These are phyloP conservation scores for Hephaestus fuliginosus DNA, from an alignment of 2,797 vertebrate genomes.

Conservation along the genomic window DNA sequence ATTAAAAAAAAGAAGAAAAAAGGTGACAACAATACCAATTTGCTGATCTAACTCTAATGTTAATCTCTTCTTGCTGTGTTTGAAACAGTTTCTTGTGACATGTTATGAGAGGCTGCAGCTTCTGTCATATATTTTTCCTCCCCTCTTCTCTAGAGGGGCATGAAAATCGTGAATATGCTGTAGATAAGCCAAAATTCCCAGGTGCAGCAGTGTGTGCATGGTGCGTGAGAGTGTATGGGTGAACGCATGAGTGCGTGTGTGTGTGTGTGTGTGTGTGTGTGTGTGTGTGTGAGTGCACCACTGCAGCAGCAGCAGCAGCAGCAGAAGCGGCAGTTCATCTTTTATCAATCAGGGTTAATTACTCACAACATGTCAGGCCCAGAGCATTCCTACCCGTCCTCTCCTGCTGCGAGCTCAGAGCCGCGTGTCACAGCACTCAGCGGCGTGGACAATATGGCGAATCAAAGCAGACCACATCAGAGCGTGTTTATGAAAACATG, in stretches of 20 bases:
- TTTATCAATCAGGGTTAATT: slow-evolving; percentile 89
- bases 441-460: slow-evolving; percentile 35
- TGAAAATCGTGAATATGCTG: slow-evolving; percentile 77
- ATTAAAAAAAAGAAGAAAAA: not conserved
- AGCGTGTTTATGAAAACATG: slow-evolving; percentile 75
- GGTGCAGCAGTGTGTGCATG: slow-evolving; percentile 82
- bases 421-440: slow-evolving; percentile 49
- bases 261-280: slow-evolving; percentile 43
- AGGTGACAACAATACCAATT: slow-evolving; percentile 22
- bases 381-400: slow-evolving; percentile 82
- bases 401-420: slow-evolving; percentile 54
- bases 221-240: slow-evolving; percentile 37
- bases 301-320: slow-evolving; percentile 33
- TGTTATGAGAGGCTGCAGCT: slow-evolving; percentile 40
- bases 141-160: slow-evolving; percentile 63
- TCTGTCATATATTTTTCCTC: slow-evolving; percentile 62
- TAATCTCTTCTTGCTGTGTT: slow-evolving; percentile 28
- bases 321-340: slow-evolving; percentile 77
- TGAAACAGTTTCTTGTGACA: slow-evolving; percentile 47
- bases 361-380: slow-evolving; percentile 80
- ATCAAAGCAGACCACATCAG: slow-evolving; percentile 67
- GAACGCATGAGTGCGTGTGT: slow-evolving; percentile 43
- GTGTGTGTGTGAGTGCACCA: slow-evolving; percentile 9
- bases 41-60: too few relatives aligned
- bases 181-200: slow-evolving; percentile 85